Conservation (phyloP, 2,113 vertebrate species). For the Petrocephalus microphthalmus region DNA sequence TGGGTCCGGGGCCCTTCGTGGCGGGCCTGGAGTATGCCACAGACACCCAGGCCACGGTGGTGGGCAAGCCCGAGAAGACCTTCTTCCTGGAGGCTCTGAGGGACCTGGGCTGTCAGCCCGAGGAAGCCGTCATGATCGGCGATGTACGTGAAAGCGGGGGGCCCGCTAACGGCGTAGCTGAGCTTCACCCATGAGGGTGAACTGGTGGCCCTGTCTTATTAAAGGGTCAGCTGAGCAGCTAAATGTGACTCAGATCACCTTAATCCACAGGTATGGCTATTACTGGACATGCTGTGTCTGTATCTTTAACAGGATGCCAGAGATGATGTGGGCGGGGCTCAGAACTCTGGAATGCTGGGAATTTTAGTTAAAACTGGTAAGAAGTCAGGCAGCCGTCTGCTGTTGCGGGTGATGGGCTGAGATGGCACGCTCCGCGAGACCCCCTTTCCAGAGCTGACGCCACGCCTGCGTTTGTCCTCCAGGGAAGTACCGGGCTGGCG, state of each 20-base stretch:
- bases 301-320: slow-evolving; percentile 72
- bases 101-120: slow-evolving; percentile 54
- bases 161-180: no score
- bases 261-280: background rate
- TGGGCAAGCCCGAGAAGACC: slow-evolving; percentile 83
- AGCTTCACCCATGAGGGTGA: background rate
- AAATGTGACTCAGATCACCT: background rate
- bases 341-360: slow-evolving; percentile 80
- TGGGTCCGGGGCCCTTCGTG: slow-evolving; percentile 91
- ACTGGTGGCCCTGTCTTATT: background rate
- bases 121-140: slow-evolving; percentile 88
- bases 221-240: background rate
- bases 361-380: slow-evolving; percentile 88
- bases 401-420: background rate
- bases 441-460: background rate
- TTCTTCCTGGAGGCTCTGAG: slow-evolving; percentile 86
- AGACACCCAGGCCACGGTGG: slow-evolving; percentile 72
- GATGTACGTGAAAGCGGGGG: slow-evolving; percentile 67
- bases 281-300: background rate
- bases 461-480: slow-evolving; percentile 25
- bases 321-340: slow-evolving; percentile 87
- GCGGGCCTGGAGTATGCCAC: slow-evolving; percentile 80
- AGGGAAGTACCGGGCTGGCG: slow-evolving; percentile 81
- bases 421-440: background rate
- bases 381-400: slow-evolving; percentile 27